Evolutionary conservation across 2,797 vertebrate species (phyloP).

Genomic region (Gymnopithys bicolor): DNA sequence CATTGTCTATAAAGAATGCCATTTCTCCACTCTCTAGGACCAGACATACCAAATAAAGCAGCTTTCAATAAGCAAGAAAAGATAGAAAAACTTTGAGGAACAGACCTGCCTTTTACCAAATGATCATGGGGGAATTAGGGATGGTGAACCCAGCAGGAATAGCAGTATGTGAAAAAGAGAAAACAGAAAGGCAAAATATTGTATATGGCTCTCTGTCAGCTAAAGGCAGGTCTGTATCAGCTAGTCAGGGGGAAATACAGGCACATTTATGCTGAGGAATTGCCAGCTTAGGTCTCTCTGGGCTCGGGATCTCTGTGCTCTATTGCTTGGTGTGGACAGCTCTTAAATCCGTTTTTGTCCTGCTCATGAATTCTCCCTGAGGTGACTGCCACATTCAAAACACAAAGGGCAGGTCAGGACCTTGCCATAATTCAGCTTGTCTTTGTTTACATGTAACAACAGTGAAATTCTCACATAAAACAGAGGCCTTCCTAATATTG

Average conservation of each 20-base stretch:
- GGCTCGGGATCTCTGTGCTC: not conserved
- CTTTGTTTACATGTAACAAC: conserved; percentile 7
- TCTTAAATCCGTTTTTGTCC: conserved; percentile 35
- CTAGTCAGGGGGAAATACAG: not conserved
- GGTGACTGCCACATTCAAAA: not conserved
- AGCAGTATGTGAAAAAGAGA: not conserved
- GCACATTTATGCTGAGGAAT: not conserved
- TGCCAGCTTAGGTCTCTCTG: not conserved
- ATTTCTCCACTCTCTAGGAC: not conserved
- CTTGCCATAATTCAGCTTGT: conserved; percentile 34
- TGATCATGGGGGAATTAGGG: not conserved
- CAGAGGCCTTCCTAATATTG: not conserved
- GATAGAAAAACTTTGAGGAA: not conserved
- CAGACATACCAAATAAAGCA: not conserved
- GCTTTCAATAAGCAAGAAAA: not conserved
- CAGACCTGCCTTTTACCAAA: not conserved
- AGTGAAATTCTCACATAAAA: conserved; percentile 13
- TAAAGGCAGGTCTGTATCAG: not conserved
- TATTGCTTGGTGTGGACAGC: not conserved
- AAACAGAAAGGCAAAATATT: not conserved
- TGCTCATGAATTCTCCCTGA: not conserved
- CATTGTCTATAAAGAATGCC: not conserved
- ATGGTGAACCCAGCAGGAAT: not conserved
- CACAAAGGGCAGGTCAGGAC: conserved; percentile 40
- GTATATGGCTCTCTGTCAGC: not conserved